Evolutionary conservation across 2,888 invertebrate species (phyloP).

Genomic region (Arenicola marina): DNA sequence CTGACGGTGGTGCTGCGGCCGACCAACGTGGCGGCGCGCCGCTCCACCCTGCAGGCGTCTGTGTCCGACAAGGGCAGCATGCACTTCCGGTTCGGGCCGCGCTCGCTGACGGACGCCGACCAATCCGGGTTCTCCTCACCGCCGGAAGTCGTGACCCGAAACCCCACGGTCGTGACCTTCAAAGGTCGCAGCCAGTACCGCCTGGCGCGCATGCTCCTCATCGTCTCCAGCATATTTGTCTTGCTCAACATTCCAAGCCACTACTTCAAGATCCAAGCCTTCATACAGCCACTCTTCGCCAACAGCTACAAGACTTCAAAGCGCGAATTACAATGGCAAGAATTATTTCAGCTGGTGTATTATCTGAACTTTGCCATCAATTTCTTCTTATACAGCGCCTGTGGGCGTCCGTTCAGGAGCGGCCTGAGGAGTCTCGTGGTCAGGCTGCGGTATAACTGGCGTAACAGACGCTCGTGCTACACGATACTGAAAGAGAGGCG

Average conservation of each 20-base stretch:
- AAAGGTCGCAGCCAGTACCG: slow-evolving; percentile 8
- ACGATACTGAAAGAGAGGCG: too few species aligned
- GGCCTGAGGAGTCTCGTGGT: slow-evolving; percentile 12
- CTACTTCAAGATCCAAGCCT: slow-evolving; percentile 34
- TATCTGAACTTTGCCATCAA: slow-evolving; percentile 24
- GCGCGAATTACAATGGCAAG: slow-evolving; percentile 5
- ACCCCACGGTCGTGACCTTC: neutral
- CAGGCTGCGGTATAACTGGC: slow-evolving; percentile 9
- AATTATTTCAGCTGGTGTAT: slow-evolving; percentile 19
- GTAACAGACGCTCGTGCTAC: too few species aligned
- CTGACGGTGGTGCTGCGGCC: too few species aligned
- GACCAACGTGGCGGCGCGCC: neutral
- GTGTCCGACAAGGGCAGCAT: neutral
- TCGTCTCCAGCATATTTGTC: slow-evolving; percentile 46
- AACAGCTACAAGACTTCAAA: neutral
- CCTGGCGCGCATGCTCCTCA: slow-evolving; percentile 37
- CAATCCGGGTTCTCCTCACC: neutral
- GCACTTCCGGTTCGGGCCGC: slow-evolving; percentile 11
- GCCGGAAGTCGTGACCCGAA: neutral
- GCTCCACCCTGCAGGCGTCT: neutral
- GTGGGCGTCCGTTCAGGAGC: slow-evolving; percentile 16
- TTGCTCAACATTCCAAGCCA: slow-evolving; percentile 48
- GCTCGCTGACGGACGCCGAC: neutral
- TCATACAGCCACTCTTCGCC: slow-evolving; percentile 7
- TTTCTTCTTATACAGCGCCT: slow-evolving; percentile 22